Base-by-base conservation (phyloP, 1,140 invertebrate genomes). In the Euwallacea fornicatus region DNA sequence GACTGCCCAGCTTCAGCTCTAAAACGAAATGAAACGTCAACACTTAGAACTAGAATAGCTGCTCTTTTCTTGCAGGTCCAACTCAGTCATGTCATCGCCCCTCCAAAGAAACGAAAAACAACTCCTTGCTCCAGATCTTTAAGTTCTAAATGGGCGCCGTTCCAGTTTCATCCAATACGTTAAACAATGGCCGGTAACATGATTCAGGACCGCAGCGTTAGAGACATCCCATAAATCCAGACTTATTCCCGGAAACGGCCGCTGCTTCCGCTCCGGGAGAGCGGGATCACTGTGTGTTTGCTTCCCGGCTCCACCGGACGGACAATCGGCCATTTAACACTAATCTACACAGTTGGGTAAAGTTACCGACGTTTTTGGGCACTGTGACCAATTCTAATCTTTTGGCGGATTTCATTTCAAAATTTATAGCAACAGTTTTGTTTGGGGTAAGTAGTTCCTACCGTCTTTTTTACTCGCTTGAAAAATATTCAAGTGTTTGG, bases 171-270 rank as follows among this genome's bases (percentile, higher is more conserved):
- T 61, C 59, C 47, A 69, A 62, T 69, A 69, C 44, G 67, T 69
- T 69, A 69, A 69, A 69, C 67, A 69, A 61, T 69, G 67, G 47
- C 67, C 67, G 59, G 67, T 69, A 69, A 69, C 59, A 62, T 69
- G 67, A 69, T 69, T 69, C 59, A 61, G 50, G 42, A 69, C 67
- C 67, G 59, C 67, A 68, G 56, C 66, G 62, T 69, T 69, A 69
- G 67, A 62, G 59, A 69, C 59, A 62, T 54, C 67, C 67, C 67
- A 69, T 69, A 69, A 69, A 69, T 69, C 59, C 11, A 10, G 47
- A 58, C 59, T 42, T 69, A 69, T 69, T 62, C 42, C 66, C 59
- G 67, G 67, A 69, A 69, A 69, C 60, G 67, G 67, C 33, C 60
- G 60, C 59, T 69, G 67, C 58, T 69, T 69, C 67, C 67, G 44